These are phyloP conservation scores for Cheirogaleus medius DNA, from an alignment of 2,113 vertebrate genomes.

Conservation along the genomic window DNA sequence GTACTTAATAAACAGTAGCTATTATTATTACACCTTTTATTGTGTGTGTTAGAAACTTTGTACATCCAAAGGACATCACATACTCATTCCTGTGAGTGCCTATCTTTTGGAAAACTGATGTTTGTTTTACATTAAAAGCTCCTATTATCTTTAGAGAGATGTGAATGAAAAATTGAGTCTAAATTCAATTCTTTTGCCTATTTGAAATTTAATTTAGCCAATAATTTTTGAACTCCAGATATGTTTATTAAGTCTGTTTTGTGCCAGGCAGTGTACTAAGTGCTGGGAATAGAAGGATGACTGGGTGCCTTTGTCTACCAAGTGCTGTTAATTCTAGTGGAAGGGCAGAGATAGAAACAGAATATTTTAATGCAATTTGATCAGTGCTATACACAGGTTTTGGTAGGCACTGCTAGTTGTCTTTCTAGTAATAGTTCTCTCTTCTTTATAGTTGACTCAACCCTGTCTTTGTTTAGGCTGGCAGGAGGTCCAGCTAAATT, in stretches of 20 bases:
- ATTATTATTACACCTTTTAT: background rate
- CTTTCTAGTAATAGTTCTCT: background rate
- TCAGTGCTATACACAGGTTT: background rate
- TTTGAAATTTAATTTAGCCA: background rate
- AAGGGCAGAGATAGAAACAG: background rate
- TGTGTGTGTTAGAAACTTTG: background rate
- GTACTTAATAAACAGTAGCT: background rate
- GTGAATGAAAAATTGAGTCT: background rate
- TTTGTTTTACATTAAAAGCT: background rate
- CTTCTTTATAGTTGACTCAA: background rate
- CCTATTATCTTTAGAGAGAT: background rate
- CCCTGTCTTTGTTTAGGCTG: background rate
- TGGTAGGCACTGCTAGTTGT: background rate
- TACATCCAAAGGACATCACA: background rate
- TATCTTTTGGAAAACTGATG: background rate
- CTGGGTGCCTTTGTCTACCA: background rate
- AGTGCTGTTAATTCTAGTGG: background rate
- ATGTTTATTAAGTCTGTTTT: constrained; percentile 40
- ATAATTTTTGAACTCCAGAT: background rate
- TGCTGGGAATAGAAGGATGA: background rate
- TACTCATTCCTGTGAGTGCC: background rate
- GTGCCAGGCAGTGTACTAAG: constrained; percentile 21
- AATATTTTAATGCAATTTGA: background rate
- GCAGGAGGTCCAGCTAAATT: background rate
- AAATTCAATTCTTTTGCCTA: background rate